Evolutionary conservation across 1,140 invertebrate genomes (phyloP).

Genomic region (Coboldia fuscipes): DNA sequence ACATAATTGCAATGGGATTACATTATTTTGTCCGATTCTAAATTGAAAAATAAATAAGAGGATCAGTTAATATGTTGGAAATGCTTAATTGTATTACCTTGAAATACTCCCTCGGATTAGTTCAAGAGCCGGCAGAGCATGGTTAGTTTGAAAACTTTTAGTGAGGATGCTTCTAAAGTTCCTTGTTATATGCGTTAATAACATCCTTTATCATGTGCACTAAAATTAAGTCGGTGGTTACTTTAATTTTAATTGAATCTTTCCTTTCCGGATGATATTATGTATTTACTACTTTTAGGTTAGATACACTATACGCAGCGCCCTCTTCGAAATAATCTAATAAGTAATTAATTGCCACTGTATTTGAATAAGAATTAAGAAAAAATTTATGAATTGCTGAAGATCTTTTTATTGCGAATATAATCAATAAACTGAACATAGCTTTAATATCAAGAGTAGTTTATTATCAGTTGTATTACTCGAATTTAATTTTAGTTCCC

Average conservation of each 20-base stretch:
- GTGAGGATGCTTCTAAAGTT: not conserved
- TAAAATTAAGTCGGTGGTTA: not conserved
- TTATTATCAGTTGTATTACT: too few relatives aligned
- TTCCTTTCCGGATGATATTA: not conserved
- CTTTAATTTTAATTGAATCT: not conserved
- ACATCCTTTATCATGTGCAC: not conserved
- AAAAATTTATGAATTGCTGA: not conserved
- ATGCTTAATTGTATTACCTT: not conserved
- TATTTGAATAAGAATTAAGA: not conserved
- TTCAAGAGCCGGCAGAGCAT: not conserved
- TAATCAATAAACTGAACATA: too few relatives aligned
- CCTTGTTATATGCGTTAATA: not conserved
- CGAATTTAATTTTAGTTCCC: slow-evolving; percentile 21
- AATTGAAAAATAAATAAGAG: not conserved
- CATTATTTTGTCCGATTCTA: not conserved
- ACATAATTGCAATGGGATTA: not conserved
- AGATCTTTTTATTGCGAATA: too few relatives aligned
- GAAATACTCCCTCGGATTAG: not conserved
- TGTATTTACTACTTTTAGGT: not conserved
- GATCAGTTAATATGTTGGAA: not conserved
- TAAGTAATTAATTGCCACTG: not conserved
- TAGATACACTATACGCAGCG: not conserved
- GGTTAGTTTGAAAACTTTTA: not conserved
- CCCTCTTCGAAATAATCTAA: not conserved
- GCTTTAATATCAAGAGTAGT: too few relatives aligned